Conservation (phyloP, 2,888 invertebrate genomes). For the Phania funesta region DNA sequence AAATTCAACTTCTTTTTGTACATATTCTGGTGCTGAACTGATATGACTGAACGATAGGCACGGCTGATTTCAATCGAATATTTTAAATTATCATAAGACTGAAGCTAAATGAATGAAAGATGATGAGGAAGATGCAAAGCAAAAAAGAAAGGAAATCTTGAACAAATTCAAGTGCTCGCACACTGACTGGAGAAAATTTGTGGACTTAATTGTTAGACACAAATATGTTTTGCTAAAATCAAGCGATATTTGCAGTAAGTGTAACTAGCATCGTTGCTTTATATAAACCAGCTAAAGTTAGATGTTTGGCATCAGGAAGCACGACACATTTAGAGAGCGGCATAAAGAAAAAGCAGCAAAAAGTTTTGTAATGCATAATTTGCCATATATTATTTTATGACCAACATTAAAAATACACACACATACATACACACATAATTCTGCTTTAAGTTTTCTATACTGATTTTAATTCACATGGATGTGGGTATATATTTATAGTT, state of each 20-base stretch:
- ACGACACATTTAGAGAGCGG: neutral
- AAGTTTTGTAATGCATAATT: slow-evolving; percentile 19
- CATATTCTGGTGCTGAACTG: slow-evolving; percentile 6
- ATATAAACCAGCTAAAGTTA: slow-evolving; percentile 2
- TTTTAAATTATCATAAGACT: slow-evolving; percentile 54
- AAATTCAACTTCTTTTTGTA: neutral
- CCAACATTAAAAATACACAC: slow-evolving; percentile 9
- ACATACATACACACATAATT: too few relatives aligned
- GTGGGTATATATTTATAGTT: neutral
- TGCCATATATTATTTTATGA: too few relatives aligned
- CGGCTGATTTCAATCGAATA: slow-evolving; percentile 26
- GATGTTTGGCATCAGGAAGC: neutral
- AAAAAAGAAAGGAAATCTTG: neutral
- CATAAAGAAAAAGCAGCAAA: neutral
- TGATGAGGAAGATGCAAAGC: neutral
- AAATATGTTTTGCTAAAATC: slow-evolving; percentile 17
- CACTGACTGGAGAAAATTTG: slow-evolving; percentile 30
- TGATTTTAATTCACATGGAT: neutral
- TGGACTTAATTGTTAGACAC: slow-evolving; percentile 25
- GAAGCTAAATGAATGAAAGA: slow-evolving; percentile 14
- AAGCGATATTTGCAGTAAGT: slow-evolving; percentile 4
- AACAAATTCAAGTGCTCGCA: slow-evolving; percentile 12
- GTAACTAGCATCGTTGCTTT: neutral
- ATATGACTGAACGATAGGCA: neutral
- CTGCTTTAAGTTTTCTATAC: neutral